Base-by-base conservation (phyloP, 2,888 invertebrate genomes). In the Pollenia griseotomentosa region DNA sequence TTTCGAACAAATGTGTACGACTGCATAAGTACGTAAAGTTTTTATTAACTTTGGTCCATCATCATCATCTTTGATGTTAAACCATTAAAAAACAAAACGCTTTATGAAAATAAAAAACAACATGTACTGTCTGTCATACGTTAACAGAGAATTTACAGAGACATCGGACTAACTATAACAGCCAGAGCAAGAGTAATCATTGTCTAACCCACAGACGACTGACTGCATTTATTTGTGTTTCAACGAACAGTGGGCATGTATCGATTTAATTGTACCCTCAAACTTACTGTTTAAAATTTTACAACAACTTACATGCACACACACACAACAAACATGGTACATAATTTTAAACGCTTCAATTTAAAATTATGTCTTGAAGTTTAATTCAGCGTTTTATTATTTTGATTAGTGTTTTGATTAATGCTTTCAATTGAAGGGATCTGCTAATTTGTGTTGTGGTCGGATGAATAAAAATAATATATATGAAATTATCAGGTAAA, bases 31-130 rank as follows among this genome's bases (percentile, higher is more conserved):
- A 74, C 78, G 33, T 82, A 70, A 82, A 84, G 66, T 82, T 84
- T 87, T 87, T 87, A 82, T 84, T 55, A 87, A 82, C 78, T 71
- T 74, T 83, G 86, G 86, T 86, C 86, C 86, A 86, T 80, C 73
- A 33, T 33, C 42, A 68, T 84, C 61, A 70, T 80, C 73, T 84
- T 59, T 16, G 14, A 44, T 46, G 78, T 74, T 74, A 61, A 66
- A 61, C 53, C 40, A 59, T 33, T 12, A 61, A 65, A 14, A 48
- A 59, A 61, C 12, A 40, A 16, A 16, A 33, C 33, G 33, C 33
- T 33, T 33, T 33, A 33, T 33, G 51, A 77, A 59, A 53, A 1
- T 10, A 73, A 40, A 16, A 6, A 55, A 42, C 23, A 12, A 59
- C 19, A 40, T 14, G 48, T 16, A 19, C 44, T 23, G n/a, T 19